A percentile compares a stretch with the other conserved stretches of the same genome.
phyloP scores from a whole-genome alignment of 2,113 vertebrate genomes.

The Oostethus manadensis region DNA sequence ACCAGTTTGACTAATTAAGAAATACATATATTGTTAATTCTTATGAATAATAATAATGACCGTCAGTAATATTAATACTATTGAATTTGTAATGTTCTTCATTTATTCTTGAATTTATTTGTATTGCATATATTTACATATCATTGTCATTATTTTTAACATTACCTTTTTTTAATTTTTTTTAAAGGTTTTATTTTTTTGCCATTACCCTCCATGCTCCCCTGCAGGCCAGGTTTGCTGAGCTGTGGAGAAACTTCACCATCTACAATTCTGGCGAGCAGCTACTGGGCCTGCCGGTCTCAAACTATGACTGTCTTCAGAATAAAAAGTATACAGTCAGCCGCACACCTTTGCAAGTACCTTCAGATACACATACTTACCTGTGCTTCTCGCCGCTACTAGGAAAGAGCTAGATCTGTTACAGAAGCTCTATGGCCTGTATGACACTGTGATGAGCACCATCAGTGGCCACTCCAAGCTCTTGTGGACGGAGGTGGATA shows the following conservation, averaged over 20 bases:
- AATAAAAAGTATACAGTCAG: conserved; percentile 38
- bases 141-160: too few relatives aligned
- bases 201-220: neutral
- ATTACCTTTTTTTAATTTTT: neutral
- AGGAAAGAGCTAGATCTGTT: conserved; percentile 76
- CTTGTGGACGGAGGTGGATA: conserved; percentile 80
- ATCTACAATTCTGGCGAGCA: conserved; percentile 79
- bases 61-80: too few relatives aligned
- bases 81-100: too few relatives aligned
- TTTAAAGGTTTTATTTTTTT: conserved; percentile 10
- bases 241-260: conserved; percentile 76
- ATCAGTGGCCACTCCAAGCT: conserved; percentile 77
- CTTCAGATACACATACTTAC: neutral
- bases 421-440: conserved; percentile 82
- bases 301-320: conserved; percentile 73
- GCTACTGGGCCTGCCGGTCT: conserved; percentile 81
- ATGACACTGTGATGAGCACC: conserved; percentile 77
- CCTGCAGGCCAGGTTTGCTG: conserved; percentile 77
- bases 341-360: too few relatives aligned
- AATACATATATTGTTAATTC: too few relatives aligned
- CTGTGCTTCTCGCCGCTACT: neutral
- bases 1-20: too few relatives aligned
- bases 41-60: too few relatives aligned
- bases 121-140: too few relatives aligned
- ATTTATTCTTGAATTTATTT: too few relatives aligned